These are phyloP conservation scores for Apodemia duryi DNA, from an alignment of 2,888 invertebrate species.

Conservation along the genomic window DNA sequence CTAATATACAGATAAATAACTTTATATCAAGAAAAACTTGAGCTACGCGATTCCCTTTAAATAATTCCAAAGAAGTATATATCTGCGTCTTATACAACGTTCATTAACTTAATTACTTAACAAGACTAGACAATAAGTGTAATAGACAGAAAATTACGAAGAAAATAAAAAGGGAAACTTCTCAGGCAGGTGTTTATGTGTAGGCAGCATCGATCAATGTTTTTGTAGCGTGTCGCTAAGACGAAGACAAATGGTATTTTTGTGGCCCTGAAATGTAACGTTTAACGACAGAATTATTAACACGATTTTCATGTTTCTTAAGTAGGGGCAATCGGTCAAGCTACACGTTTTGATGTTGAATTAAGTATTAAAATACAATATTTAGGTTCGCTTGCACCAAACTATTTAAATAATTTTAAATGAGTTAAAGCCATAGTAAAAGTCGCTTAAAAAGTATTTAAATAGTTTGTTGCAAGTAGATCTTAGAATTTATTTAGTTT, in stretches of 20 bases:
- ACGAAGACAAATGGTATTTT: constrained; percentile 17
- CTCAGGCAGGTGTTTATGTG: constrained; percentile 9
- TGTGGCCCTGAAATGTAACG: constrained; percentile 6
- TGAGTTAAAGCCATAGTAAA: too few species aligned
- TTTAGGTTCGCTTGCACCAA: too few species aligned
- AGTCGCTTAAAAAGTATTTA: too few species aligned
- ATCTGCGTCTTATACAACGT: not conserved
- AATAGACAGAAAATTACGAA: constrained; percentile 10
- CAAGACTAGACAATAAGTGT: constrained; percentile 1
- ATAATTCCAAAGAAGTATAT: not conserved
- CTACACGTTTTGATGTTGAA: not conserved
- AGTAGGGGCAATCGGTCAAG: constrained; percentile 1
- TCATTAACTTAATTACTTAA: not conserved
- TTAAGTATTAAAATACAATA: too few species aligned
- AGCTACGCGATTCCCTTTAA: not conserved
- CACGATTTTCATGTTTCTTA: constrained; percentile 13
- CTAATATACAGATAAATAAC: too few species aligned
- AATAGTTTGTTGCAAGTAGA: too few species aligned
- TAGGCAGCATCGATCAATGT: constrained; percentile 19
- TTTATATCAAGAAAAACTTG: not conserved
- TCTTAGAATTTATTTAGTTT: too few species aligned
- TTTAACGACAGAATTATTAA: constrained; percentile 13
- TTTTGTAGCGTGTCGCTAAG: constrained; percentile 14
- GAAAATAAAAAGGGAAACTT: constrained; percentile 5
- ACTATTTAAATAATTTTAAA: too few species aligned